These are phyloP conservation scores for Hipparchia sbordonii DNA, from an alignment of 2,888 invertebrate genomes.

Conservation along the genomic window DNA sequence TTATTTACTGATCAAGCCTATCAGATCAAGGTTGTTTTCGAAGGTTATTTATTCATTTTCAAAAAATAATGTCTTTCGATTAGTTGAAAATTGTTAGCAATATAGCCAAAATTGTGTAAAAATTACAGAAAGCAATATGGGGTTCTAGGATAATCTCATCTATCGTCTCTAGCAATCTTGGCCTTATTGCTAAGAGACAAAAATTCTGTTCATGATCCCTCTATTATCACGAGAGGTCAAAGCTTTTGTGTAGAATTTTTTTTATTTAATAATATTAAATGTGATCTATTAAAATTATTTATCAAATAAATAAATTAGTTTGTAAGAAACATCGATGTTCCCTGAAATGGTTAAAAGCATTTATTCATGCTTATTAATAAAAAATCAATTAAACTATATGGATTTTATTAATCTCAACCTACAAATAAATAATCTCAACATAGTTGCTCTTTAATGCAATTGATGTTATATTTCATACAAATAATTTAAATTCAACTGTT, in stretches of 20 bases:
- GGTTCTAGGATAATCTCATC: too few relatives aligned
- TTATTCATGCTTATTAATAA: slow-evolving; percentile 50
- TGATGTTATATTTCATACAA: too few relatives aligned
- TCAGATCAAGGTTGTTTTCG: neutral
- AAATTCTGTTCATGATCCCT: too few relatives aligned
- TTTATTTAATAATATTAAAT: slow-evolving; percentile 40
- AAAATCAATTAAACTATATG: slow-evolving; percentile 35
- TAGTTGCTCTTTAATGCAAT: too few relatives aligned
- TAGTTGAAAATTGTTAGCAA: neutral
- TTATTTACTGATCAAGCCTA: neutral
- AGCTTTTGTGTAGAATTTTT: slow-evolving; percentile 41
- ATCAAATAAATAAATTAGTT: slow-evolving; percentile 50
- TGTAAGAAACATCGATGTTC: slow-evolving; percentile 58
- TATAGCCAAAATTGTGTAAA: too few relatives aligned
- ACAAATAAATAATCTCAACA: too few relatives aligned
- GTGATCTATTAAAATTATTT: slow-evolving; percentile 57
- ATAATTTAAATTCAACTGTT: too few relatives aligned
- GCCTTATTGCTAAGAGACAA: too few relatives aligned
- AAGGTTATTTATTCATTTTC: neutral
- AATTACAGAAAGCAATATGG: too few relatives aligned
- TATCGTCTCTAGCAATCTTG: too few relatives aligned
- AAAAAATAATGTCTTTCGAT: neutral
- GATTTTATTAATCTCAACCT: slow-evolving; percentile 7
- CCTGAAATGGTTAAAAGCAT: slow-evolving; percentile 51
- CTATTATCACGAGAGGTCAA: slow-evolving; percentile 15